Conservation (phyloP, 2,797 vertebrate genomes). For the Alauda arvensis region DNA sequence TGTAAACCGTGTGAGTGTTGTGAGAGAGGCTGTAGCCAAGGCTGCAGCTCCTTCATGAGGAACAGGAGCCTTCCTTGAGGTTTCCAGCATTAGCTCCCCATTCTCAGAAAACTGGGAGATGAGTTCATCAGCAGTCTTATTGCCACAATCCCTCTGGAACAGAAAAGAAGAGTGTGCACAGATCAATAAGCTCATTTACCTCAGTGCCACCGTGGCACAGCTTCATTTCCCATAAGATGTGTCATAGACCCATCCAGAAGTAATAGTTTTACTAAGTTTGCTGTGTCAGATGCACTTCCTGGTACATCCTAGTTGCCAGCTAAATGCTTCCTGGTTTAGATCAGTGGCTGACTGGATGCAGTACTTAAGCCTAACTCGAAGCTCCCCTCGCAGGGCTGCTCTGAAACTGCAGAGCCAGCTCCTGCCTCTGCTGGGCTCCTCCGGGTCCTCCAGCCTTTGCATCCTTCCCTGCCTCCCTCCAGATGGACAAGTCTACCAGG, state of each 20-base stretch:
- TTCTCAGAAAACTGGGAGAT: background rate
- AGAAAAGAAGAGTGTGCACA: background rate
- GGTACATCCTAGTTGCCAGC: background rate
- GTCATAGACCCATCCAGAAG: background rate
- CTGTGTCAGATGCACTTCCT: background rate
- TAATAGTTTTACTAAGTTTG: background rate
- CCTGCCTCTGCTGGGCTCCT: background rate
- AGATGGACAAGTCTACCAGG: background rate
- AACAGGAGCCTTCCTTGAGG: background rate
- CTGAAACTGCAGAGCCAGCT: background rate
- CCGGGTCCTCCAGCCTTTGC: background rate
- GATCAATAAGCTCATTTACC: background rate
- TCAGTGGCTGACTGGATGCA: background rate
- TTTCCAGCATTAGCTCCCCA: background rate
- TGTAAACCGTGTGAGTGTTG: background rate
- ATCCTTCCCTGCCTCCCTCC: background rate
- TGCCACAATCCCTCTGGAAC: background rate
- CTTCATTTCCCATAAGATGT: background rate
- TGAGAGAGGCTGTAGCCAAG: background rate
- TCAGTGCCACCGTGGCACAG: background rate
- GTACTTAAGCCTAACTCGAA: background rate
- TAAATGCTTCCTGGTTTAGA: background rate
- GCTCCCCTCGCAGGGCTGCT: constrained; percentile 11
- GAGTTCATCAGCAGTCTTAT: background rate
- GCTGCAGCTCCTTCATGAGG: background rate